Evolutionary conservation across 2,888 invertebrate species (phyloP).

Genomic region (Invenusta paracnida): DNA sequence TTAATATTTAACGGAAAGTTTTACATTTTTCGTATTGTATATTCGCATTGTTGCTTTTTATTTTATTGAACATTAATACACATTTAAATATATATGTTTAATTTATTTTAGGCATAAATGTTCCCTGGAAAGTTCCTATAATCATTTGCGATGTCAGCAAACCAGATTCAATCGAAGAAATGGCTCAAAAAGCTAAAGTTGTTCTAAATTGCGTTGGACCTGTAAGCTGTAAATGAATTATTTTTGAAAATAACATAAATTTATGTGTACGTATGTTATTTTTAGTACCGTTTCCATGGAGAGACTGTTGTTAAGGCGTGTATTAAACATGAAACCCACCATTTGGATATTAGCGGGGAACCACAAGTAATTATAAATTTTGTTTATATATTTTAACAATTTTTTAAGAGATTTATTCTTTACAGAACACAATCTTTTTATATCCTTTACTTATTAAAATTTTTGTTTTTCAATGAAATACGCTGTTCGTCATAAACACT

Average conservation of each 20-base stretch:
- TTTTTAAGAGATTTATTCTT: neutral
- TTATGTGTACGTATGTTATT: slow-evolving; percentile 44
- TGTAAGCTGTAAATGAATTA: slow-evolving; percentile 59
- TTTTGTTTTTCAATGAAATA: too few species aligned
- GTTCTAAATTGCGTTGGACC: slow-evolving; percentile 90
- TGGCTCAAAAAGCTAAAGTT: slow-evolving; percentile 75
- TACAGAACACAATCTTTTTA: too few species aligned
- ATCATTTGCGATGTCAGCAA: slow-evolving; percentile 75
- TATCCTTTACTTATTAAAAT: too few species aligned
- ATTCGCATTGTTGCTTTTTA: too few species aligned
- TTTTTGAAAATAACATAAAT: too few species aligned
- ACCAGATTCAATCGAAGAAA: slow-evolving; percentile 70
- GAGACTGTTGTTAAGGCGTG: slow-evolving; percentile 84
- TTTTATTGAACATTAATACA: too few species aligned
- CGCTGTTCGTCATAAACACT: too few species aligned
- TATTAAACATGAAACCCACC: slow-evolving; percentile 73
- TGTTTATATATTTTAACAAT: slow-evolving; percentile 39
- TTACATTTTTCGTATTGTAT: too few species aligned
- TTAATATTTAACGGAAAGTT: too few species aligned
- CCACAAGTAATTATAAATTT: slow-evolving; percentile 66
- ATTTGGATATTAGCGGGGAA: slow-evolving; percentile 89
- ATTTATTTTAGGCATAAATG: neutral
- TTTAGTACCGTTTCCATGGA: slow-evolving; percentile 70
- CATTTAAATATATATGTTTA: too few species aligned
- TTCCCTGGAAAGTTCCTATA: slow-evolving; percentile 61